Base-by-base conservation (phyloP, 92 coral and sea anemone genomes). In the Zoanthus gigantus region DNA sequence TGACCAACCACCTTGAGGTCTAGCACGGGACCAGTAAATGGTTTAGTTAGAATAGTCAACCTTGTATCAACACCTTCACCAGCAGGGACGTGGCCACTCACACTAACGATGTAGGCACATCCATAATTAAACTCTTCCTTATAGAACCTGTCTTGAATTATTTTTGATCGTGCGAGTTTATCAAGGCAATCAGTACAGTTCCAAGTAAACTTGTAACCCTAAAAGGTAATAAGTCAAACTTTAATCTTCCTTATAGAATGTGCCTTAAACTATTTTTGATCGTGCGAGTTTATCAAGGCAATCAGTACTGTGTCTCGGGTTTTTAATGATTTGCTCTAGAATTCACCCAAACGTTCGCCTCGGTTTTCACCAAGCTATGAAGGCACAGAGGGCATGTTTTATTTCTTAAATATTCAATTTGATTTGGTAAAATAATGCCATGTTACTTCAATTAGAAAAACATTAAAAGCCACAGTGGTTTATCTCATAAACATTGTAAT, bases 141-240 rank as follows among this genome's bases (percentile, higher is more conserved):
- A 48, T 81, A 28, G 18, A 65, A 74, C 13, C 60, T 81, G 0
- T 11, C 7, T 6, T 23, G 11, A 10, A 81, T 61, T 23, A 67
- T 45, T 11, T 28, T 81, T 15, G 85, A 81, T 48, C 29, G 23
- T 12, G 53, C 42, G 14, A 13, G 23, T 16, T 37, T 11, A 2
- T 47, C 61, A 8, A 12, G 2, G 50, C 85, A 81, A 30, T 81
- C 76, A 23, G 74, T 65, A 69, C 85, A 81, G 14, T 16, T 66
- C 85, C 85, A 81, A 17, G 85, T 66, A 81, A 66, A 81, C 56
- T 30, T 63, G 63, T 81, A 81, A 23, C 63, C 58, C 85, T 81
- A 58, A 67, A 81, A 81, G 4, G 45, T 9, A 44, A 44, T n/a
- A 2, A 66, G 16, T 4, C 10, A 11, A 5, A 81, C 11, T 31